These are phyloP conservation scores for Pachypanchax playfairii DNA, from an alignment of 2,113 vertebrate genomes.

Conservation along the genomic window DNA sequence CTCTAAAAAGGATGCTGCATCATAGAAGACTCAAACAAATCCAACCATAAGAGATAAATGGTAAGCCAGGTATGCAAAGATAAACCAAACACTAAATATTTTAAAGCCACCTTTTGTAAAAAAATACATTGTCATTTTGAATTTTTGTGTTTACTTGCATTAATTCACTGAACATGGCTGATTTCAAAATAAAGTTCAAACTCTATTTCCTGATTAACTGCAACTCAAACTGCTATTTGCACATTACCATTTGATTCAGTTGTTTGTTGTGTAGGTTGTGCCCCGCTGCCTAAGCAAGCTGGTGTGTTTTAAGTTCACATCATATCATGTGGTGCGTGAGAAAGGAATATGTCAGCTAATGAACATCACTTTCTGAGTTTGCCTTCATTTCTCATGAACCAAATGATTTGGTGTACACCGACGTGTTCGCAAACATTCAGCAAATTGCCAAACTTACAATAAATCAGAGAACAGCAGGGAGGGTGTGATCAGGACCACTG, in stretches of 20 bases:
- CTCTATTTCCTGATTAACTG: background rate
- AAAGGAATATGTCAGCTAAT: constrained; percentile 41
- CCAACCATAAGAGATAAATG: constrained; percentile 13
- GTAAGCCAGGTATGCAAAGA: constrained; percentile 4
- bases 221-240: background rate
- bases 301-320: constrained; percentile 18
- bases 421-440: constrained; percentile 60
- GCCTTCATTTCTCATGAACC: constrained; percentile 41
- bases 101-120: no score
- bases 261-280: background rate
- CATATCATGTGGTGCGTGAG: constrained; percentile 16
- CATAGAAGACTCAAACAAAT: constrained; percentile 17
- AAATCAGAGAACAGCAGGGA: constrained; percentile 62
- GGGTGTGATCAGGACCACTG: constrained; percentile 40
- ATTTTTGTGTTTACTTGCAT: no score
- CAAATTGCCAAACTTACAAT: constrained; percentile 58
- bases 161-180: no score
- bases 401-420: constrained; percentile 57
- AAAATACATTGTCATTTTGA: no score
- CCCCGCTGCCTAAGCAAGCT: background rate
- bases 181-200: no score
- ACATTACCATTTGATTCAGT: background rate
- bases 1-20: constrained; percentile 17
- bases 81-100: no score
- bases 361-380: constrained; percentile 49